These are phyloP conservation scores for Notothenia rossii DNA, from an alignment of 2,113 vertebrate genomes.

Conservation along the genomic window DNA sequence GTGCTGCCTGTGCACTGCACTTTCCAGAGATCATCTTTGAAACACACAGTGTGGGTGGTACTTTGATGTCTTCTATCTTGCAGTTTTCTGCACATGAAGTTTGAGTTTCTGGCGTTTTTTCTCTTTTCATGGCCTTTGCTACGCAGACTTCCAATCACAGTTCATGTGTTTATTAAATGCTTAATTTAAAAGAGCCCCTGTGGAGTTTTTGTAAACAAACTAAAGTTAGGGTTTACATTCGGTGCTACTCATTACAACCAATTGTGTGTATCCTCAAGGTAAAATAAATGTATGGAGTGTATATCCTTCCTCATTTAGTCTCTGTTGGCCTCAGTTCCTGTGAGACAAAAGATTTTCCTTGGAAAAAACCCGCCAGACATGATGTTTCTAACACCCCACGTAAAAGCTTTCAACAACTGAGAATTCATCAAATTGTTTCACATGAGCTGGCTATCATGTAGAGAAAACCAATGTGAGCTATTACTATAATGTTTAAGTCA, in stretches of 20 bases:
- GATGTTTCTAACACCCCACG: not conserved
- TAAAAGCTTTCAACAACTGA: conserved; percentile 7
- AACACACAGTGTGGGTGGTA: conserved; percentile 24
- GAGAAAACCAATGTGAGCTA: conserved; percentile 4
- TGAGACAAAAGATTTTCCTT: not conserved
- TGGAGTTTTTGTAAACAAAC: not conserved
- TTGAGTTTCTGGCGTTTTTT: conserved; percentile 4
- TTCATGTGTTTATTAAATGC: not conserved
- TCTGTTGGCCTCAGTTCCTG: not conserved
- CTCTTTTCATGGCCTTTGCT: not conserved
- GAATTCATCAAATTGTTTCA: not conserved
- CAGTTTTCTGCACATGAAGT: conserved; percentile 6
- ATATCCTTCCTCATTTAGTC: not conserved
- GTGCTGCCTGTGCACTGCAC: not conserved
- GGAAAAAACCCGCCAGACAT: not conserved
- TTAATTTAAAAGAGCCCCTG: not conserved
- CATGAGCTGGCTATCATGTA: not conserved
- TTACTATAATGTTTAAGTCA: conserved; percentile 17
- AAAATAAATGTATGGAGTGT: not conserved
- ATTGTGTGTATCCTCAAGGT: not conserved
- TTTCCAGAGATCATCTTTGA: conserved; percentile 22
- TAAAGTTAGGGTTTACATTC: not conserved
- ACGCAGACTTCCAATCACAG: not conserved
- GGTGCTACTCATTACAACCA: not conserved
- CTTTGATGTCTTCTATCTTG: conserved; percentile 4